Percentiles rank a stretch among this genome's conserved stretches.
Evolutionary conservation across 2,113 vertebrate genomes (phyloP).

Genomic region (Scopus umbretta): DNA sequence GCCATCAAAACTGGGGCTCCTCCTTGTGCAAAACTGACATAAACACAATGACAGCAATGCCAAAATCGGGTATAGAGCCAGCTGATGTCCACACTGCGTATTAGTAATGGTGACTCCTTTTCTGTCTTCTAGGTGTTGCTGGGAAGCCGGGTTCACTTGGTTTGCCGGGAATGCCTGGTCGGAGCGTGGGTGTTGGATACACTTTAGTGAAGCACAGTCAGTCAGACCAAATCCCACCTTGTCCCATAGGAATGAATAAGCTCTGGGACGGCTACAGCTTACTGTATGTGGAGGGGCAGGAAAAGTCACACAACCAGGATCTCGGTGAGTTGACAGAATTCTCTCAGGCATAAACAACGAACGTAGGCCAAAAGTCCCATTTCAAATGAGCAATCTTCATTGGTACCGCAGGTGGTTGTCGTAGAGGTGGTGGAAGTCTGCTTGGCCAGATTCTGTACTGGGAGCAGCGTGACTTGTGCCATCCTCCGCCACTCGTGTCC

Average conservation of each 20-base stretch:
- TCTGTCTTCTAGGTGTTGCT: slow-evolving; percentile 56
- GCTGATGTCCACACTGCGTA: neutral
- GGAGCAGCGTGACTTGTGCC: neutral
- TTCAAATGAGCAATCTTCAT: neutral
- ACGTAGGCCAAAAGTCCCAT: neutral
- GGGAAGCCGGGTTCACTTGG: slow-evolving; percentile 68
- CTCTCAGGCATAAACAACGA: neutral
- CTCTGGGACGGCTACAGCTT: slow-evolving; percentile 96
- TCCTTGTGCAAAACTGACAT: neutral
- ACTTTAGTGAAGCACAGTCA: slow-evolving; percentile 95
- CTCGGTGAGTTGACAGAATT: slow-evolving; percentile 74
- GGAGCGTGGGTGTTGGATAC: slow-evolving; percentile 78
- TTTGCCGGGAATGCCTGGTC: slow-evolving; percentile 72
- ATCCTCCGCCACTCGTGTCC: neutral
- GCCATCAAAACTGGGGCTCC: neutral
- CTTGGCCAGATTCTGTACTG: neutral
- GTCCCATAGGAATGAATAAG: slow-evolving; percentile 85
- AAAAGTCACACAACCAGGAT: slow-evolving; percentile 96
- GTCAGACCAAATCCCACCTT: slow-evolving; percentile 82
- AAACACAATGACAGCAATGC: neutral
- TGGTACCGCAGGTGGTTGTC: neutral
- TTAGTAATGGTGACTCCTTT: neutral
- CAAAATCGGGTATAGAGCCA: neutral
- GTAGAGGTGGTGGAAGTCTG: neutral
- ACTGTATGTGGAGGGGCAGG: slow-evolving; percentile 93